Conservation (phyloP, 2,888 invertebrate genomes). For the Margaritifera margaritifera region DNA sequence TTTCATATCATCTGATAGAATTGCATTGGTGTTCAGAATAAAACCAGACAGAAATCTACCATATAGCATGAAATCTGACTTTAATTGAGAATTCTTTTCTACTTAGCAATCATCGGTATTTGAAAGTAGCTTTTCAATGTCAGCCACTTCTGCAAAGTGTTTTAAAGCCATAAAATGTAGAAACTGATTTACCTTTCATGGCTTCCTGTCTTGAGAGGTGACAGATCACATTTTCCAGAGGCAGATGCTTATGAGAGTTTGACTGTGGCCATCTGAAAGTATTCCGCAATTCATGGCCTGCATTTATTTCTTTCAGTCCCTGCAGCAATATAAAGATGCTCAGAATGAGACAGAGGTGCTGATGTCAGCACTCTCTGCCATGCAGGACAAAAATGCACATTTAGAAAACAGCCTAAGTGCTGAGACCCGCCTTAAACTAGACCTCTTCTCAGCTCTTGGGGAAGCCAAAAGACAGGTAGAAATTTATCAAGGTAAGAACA, state of each 20-base stretch:
- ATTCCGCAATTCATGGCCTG: not conserved
- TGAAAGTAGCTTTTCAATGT: too few species aligned
- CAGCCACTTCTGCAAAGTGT: too few species aligned
- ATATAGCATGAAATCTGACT: too few species aligned
- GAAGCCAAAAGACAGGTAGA: slow-evolving; percentile 82
- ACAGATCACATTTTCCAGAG: too few species aligned
- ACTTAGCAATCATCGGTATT: too few species aligned
- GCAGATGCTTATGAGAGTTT: too few species aligned
- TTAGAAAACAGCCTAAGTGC: slow-evolving; percentile 95
- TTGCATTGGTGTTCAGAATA: too few species aligned
- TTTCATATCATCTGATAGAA: too few species aligned
- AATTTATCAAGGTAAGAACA: slow-evolving; percentile 66
- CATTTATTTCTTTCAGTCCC: slow-evolving; percentile 67
- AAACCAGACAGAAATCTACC: too few species aligned
- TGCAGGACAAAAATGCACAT: slow-evolving; percentile 93
- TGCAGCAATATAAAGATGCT: slow-evolving; percentile 78
- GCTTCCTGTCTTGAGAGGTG: not conserved
- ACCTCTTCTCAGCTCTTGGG: slow-evolving; percentile 96
- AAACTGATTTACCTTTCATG: not conserved
- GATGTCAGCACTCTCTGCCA: slow-evolving; percentile 84
- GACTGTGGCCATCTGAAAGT: too few species aligned
- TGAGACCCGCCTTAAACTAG: slow-evolving; percentile 97
- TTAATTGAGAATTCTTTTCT: too few species aligned
- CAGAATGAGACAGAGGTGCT: slow-evolving; percentile 82
- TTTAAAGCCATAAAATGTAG: too few species aligned